Evolutionary conservation across 2,113 vertebrate genomes (phyloP).

Genomic region (Anoplopoma fimbria): DNA sequence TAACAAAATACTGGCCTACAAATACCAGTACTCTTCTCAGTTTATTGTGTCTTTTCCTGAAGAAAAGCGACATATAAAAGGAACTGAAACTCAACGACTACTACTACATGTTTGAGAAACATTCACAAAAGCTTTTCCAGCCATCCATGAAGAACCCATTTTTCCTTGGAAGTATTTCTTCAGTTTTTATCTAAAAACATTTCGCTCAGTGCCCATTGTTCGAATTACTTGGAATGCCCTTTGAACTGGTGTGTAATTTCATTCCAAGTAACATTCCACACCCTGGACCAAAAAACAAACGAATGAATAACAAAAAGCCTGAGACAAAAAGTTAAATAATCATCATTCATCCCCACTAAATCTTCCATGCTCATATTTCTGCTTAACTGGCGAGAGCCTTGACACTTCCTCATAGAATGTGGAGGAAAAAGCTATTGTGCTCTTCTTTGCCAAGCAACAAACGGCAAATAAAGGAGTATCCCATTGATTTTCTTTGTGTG

Average conservation of each 20-base stretch:
- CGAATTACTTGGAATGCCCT: not conserved
- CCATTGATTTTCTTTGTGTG: constrained; percentile 58
- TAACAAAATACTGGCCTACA: not conserved
- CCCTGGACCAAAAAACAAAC: not conserved
- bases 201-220: not conserved
- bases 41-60: constrained; percentile 1
- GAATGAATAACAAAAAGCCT: not conserved
- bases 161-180: not conserved
- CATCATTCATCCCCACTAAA: constrained; percentile 1
- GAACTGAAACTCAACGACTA: not conserved
- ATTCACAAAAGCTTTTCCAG: not conserved
- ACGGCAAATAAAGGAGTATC: constrained; percentile 46
- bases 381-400: constrained; percentile 15
- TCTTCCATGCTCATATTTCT: constrained; percentile 13
- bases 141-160: not conserved
- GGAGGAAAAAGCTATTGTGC: constrained; percentile 10
- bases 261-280: no score
- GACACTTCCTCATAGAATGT: not conserved
- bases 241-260: not conserved
- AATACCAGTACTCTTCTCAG: not conserved
- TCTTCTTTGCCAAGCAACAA: constrained; percentile 37
- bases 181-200: not conserved
- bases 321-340: constrained; percentile 29
- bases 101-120: not conserved
- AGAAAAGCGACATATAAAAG: not conserved